Evolutionary conservation across 2,113 vertebrate species (phyloP).

Genomic region (Glareola pratincola): DNA sequence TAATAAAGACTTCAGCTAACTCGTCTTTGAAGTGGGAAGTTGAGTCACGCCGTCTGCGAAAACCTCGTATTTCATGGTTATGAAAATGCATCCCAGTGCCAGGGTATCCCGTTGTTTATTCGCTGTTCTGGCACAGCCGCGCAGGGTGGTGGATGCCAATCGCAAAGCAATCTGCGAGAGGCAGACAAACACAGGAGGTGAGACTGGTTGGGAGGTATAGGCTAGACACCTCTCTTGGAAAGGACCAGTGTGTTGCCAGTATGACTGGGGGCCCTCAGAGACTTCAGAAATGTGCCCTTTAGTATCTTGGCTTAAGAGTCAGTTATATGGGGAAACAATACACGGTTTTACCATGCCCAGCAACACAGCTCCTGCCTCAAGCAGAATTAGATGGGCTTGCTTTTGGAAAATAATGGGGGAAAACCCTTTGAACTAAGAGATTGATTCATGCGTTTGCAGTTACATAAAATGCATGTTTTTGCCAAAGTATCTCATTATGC

Average conservation of each 20-base stretch:
- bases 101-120: slow-evolving; percentile 67
- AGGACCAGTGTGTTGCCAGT: not conserved
- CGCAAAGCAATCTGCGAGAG: slow-evolving; percentile 30
- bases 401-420: not conserved
- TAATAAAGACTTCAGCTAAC: slow-evolving; percentile 50
- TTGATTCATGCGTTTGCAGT: not conserved
- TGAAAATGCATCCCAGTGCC: slow-evolving; percentile 55
- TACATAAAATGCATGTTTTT: not conserved
- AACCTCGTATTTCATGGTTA: slow-evolving; percentile 69
- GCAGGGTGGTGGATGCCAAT: slow-evolving; percentile 10
- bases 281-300: not conserved
- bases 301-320: not conserved
- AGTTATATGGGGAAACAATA: not conserved
- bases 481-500: not conserved
- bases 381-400: not conserved
- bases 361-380: not conserved
- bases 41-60: slow-evolving; percentile 67
- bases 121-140: slow-evolving; percentile 16
- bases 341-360: not conserved
- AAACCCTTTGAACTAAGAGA: slow-evolving; percentile 12
- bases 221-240: not conserved
- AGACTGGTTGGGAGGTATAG: slow-evolving; percentile 29
- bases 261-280: not conserved
- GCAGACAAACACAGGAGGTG: slow-evolving; percentile 57
- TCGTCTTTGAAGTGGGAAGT: slow-evolving; percentile 63